Evolutionary conservation across 2,888 invertebrate genomes (phyloP), one percentile per base, ranked within the genome.

Genomic region (Gymnocheta viridis): DNA sequence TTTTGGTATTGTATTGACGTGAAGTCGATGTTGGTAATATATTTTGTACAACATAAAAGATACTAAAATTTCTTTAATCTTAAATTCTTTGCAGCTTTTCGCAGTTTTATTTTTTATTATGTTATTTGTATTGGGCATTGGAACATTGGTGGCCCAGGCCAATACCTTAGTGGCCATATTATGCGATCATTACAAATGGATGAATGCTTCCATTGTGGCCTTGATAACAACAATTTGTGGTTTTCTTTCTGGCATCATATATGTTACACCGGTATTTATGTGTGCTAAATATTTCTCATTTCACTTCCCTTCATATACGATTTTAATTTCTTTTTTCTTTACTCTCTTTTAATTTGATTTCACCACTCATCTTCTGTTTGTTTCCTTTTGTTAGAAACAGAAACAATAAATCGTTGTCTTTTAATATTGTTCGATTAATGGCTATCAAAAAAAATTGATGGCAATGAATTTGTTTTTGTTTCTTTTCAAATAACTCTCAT

Each of bases 61-160:
- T 12, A 6, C 54, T 29, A 60, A 14, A 49, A n/a, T 12, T 47
- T 38, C 5, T 54, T 49, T 69, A 41, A 58, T 35, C 3, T 67
- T 24, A 29, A 14, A 44, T n/a, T 29, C 22, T 29, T 74, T 74
- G 2, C 19, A 85, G 94, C 95, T 95, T 89, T 96, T 96, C 91
- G 93, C 96, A 0, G 95, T 96, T 19, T 91, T 96, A 24, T 96
- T 96, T 92, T 96, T 96, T 93, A 92, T 96, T 87, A 96, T 96
- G 96, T 93, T 96, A 92, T 94, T 95, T 84, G 95, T 96, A 2
- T 93, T 96, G 80, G 96, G 96, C 6, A 92, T 96, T 35, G 96
- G 96, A 17, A 95, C 95, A 74, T 93, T 95, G 2, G 95, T 96
- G 17, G 95, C 96, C 0, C 92, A 96, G n/a, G 93, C 94, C 74